phyloP scores from a whole-genome alignment of 1,140 invertebrate species.

The Drosophila busckii region DNA sequence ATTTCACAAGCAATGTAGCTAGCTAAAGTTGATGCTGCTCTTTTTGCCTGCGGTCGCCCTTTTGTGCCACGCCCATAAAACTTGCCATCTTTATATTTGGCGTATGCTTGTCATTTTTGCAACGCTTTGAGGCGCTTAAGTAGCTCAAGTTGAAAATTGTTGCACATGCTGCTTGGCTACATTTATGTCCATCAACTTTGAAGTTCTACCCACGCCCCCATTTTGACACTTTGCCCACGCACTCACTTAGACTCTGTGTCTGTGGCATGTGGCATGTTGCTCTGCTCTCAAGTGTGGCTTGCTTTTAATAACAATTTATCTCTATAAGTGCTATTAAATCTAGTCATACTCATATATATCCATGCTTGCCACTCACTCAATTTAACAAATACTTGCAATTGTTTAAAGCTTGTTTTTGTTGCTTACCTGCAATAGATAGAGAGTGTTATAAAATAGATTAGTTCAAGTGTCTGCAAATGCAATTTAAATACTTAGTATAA shows the following conservation, averaged over 20 bases:
- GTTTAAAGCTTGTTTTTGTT: too few species aligned
- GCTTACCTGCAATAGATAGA: too few species aligned
- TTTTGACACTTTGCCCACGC: constrained; percentile 12
- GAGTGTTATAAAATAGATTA: too few species aligned
- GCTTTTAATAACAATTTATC: too few species aligned
- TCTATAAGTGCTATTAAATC: too few species aligned
- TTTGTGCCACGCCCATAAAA: constrained; percentile 57
- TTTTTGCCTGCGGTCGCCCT: constrained; percentile 5
- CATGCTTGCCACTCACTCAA: too few species aligned
- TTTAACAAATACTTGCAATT: too few species aligned
- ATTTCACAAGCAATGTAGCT: constrained; percentile 75
- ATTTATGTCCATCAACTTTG: neutral
- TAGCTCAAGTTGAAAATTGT: constrained; percentile 69
- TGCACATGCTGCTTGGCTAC: neutral
- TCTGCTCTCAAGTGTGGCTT: constrained; percentile 16
- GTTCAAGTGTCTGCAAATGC: too few species aligned
- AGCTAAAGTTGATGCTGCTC: constrained; percentile 49
- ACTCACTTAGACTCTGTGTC: constrained; percentile 4
- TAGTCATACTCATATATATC: too few species aligned
- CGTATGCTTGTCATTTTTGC: constrained; percentile 27
- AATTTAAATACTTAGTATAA: too few species aligned
- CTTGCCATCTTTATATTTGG: constrained; percentile 61
- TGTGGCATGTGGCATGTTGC: neutral
- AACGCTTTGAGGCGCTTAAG: constrained; percentile 55
- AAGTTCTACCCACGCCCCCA: neutral